A percentile compares a stretch with the other conserved stretches of the same genome.
Evolutionary conservation across 2,888 invertebrate genomes (phyloP).

Genomic region (Tipula confusa): DNA sequence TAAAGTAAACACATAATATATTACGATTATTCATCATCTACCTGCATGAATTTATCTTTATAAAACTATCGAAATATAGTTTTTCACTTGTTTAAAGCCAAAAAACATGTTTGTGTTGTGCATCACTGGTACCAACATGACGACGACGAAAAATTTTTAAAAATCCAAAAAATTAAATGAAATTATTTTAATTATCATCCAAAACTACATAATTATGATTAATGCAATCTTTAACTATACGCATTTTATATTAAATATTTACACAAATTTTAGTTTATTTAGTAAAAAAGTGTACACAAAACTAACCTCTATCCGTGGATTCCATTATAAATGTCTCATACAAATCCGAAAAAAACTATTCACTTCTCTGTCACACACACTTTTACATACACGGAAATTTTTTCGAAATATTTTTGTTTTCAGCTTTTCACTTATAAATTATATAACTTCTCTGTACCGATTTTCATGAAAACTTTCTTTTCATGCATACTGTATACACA

Average conservation of each 20-base stretch:
- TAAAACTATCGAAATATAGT: not conserved
- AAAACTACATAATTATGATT: not conserved
- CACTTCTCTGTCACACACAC: constrained; percentile 20
- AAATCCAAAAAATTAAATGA: not conserved
- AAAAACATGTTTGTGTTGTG: constrained; percentile 6
- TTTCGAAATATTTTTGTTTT: not conserved
- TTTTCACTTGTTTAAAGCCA: constrained; percentile 3
- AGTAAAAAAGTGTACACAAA: not conserved
- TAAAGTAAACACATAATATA: not conserved
- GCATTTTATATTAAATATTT: not conserved
- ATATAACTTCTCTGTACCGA: not conserved
- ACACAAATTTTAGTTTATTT: not conserved
- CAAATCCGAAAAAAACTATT: not conserved
- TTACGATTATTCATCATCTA: not conserved
- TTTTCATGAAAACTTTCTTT: not conserved
- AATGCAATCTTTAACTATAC: not conserved
- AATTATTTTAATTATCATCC: not conserved
- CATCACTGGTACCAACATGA: not conserved
- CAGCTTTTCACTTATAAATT: not conserved
- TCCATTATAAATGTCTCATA: constrained; percentile 25
- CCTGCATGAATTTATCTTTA: constrained; percentile 5
- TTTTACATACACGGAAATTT: not conserved
- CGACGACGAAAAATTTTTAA: not conserved
- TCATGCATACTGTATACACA: too few relatives aligned
- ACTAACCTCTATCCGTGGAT: constrained; percentile 27